phyloP scores from a whole-genome alignment of 1,140 invertebrate species.

The Teleogryllus occipitalis region DNA sequence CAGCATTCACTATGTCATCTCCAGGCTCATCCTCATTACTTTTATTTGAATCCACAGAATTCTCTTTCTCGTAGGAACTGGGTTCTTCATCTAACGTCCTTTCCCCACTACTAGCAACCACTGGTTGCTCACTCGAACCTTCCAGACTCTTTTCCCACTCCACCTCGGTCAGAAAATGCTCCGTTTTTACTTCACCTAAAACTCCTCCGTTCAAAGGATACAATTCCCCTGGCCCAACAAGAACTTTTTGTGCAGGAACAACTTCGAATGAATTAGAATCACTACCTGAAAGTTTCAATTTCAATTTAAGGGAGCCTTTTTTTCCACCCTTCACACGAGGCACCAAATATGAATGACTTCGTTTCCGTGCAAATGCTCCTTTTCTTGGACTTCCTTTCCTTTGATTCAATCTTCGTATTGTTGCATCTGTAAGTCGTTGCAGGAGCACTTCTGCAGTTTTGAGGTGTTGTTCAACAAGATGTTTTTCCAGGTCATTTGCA shows the following conservation, averaged over 20 bases:
- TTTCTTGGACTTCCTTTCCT: neutral
- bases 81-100: slow-evolving; percentile 6
- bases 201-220: slow-evolving; percentile 6
- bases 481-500: neutral
- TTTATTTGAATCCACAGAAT: neutral
- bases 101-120: slow-evolving; percentile 8
- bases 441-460: neutral
- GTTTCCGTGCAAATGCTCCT: slow-evolving; percentile 10
- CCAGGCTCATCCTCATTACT: neutral
- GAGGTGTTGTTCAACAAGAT: neutral
- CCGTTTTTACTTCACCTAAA: slow-evolving; percentile 13
- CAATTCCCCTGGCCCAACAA: slow-evolving; percentile 16
- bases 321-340: slow-evolving; percentile 1
- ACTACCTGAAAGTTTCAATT: slow-evolving; percentile 8
- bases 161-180: slow-evolving; percentile 7
- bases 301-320: slow-evolving; percentile 14
- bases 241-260: slow-evolving; percentile 14
- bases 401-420: neutral
- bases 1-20: neutral
- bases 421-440: neutral
- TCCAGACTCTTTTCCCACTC: slow-evolving; percentile 16
- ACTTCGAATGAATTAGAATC: slow-evolving; percentile 11
- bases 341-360: slow-evolving; percentile 2
- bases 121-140: slow-evolving; percentile 9
- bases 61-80: slow-evolving; percentile 2